Base-by-base conservation (phyloP, 1,140 invertebrate species). In the Bombus pascuorum region DNA sequence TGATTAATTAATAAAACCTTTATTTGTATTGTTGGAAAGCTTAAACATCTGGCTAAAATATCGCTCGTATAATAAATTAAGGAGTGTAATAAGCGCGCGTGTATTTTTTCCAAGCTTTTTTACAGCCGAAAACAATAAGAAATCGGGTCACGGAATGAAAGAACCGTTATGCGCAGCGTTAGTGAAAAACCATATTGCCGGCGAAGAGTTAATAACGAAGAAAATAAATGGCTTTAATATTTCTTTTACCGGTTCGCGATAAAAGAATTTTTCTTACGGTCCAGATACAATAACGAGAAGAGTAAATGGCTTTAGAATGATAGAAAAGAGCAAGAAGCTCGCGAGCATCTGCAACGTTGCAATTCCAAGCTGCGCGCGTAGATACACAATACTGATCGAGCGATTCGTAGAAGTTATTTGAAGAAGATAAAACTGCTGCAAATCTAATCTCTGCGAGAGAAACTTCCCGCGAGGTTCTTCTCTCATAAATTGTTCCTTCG, bases 271-370 rank as follows among this genome's bases (percentile, higher is more conserved):
- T 12, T 62, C 28, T 62, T 62, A 62, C 28, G 3, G 10, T n/a
- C 59, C 28, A 62, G 12, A 62, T 62, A 28, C 59, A 62, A 76
- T 15, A 53, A 47, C 18, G 42, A 37, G 66, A 37, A 75, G 25
- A 34, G 3, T 13, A n/a, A 62, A 62, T 62, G 28, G 59, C 28
- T 62, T n/a, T 62, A 62, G 28, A 62, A 62, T n/a, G 59, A 62
- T 62, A 62, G 28, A n/a, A n/a, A 62, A 62, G 59, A n/a, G 59
- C 59, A 62, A 62, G 59, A 62, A 62, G 59, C 28, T 62, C 28
- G 44, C 22, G 6, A 68, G 74, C 74, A 86, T 87, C 78, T 80
- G 71, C 53, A 71, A 65, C 62, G 76, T 12, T 85, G 79, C 44
- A 79, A 76, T 84, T 71, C 59, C 39, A 44, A 77, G 10, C 39